Evolutionary conservation across 2,888 invertebrate genomes (phyloP).

Genomic region (Chymomyza procnemis): DNA sequence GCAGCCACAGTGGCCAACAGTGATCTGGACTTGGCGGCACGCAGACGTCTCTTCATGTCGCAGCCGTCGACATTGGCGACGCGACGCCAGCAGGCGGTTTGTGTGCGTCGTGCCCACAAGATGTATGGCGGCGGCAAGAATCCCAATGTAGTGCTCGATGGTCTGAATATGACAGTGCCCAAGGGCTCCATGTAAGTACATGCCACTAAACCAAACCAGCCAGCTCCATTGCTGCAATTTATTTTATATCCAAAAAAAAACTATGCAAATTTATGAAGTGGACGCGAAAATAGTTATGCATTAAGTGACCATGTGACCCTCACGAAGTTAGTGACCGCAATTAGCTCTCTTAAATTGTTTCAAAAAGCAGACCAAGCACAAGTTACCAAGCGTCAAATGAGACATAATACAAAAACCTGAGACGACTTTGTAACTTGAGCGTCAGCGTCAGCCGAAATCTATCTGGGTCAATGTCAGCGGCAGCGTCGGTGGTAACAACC

Average conservation of each 20-base stretch:
- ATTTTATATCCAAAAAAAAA: not conserved
- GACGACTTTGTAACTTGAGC: slow-evolving; percentile 30
- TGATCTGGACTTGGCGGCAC: slow-evolving; percentile 80
- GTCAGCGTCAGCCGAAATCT: slow-evolving; percentile 27
- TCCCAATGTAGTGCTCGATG: slow-evolving; percentile 90
- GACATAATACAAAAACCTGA: slow-evolving; percentile 35
- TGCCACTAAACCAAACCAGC: not conserved
- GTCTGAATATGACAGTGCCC: slow-evolving; percentile 94
- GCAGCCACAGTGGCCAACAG: slow-evolving; percentile 62
- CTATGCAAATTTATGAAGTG: not conserved
- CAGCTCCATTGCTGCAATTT: not conserved
- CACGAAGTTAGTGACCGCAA: slow-evolving; percentile 59
- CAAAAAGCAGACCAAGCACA: slow-evolving; percentile 5
- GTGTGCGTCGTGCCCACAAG: slow-evolving; percentile 90
- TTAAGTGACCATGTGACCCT: slow-evolving; percentile 21
- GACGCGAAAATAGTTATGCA: not conserved
- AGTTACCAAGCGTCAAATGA: slow-evolving; percentile 51
- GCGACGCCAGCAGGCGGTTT: slow-evolving; percentile 89
- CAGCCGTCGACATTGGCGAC: slow-evolving; percentile 86
- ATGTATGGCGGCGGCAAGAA: slow-evolving; percentile 89
- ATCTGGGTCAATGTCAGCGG: slow-evolving; percentile 74
- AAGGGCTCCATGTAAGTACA: slow-evolving; percentile 90
- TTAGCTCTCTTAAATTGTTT: slow-evolving; percentile 44
- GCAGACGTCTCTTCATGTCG: slow-evolving; percentile 81
- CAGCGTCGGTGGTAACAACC: slow-evolving; percentile 8